phyloP scores from a whole-genome alignment of 2,113 vertebrate species.

The Salvelinus fontinalis region DNA sequence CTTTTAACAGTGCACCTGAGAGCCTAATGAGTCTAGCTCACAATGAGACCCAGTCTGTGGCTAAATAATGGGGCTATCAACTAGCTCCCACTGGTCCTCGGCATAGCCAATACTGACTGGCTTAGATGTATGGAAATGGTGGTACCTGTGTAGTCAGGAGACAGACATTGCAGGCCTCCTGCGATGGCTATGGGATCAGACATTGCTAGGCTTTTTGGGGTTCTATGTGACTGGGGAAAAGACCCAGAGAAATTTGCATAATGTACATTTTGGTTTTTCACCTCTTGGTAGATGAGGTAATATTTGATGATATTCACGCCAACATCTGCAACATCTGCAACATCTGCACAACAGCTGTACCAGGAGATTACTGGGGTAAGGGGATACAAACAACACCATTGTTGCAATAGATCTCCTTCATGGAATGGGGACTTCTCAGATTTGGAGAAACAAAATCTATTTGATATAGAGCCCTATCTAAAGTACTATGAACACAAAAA shows the following conservation, averaged over 20 bases:
- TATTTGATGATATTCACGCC: background rate
- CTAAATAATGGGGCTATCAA: background rate
- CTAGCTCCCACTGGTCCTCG: slow-evolving; percentile 17
- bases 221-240: too few species aligned
- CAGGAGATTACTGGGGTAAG: too few species aligned
- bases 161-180: slow-evolving; percentile 40
- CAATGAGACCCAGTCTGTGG: slow-evolving; percentile 30
- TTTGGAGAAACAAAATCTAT: too few species aligned
- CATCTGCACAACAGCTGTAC: too few species aligned
- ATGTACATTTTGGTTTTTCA: background rate
- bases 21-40: slow-evolving; percentile 59
- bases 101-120: slow-evolving; percentile 30
- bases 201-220: slow-evolving; percentile 15
- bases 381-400: too few species aligned
- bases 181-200: slow-evolving; percentile 31
- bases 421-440: too few species aligned
- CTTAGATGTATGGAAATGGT: slow-evolving; percentile 32
- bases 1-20: slow-evolving; percentile 58
- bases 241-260: too few species aligned
- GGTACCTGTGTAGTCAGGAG: slow-evolving; percentile 8
- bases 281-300: background rate
- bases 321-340: too few species aligned
- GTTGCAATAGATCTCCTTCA: too few species aligned
- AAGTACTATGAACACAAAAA: too few species aligned
- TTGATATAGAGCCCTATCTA: too few species aligned